Conservation (phyloP, 2,888 invertebrate genomes). For the Imbricaverruca yamaguchii region DNA sequence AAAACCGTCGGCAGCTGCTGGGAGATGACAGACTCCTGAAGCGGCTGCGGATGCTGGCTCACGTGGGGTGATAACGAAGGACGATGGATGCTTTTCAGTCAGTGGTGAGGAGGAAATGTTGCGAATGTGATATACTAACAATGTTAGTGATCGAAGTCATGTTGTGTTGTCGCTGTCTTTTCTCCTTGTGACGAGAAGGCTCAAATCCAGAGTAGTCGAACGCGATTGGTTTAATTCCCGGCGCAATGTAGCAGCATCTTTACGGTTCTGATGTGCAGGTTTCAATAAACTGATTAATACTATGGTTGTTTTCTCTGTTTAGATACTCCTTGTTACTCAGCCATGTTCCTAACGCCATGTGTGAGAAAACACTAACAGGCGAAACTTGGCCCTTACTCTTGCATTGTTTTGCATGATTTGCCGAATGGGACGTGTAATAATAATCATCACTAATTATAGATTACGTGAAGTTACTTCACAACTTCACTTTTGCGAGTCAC, state of each 20-base stretch:
- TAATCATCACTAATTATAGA: too few relatives aligned
- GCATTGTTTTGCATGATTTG: too few relatives aligned
- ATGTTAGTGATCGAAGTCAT: not conserved
- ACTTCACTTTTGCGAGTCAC: too few relatives aligned
- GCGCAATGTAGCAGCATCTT: not conserved
- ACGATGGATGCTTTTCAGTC: not conserved
- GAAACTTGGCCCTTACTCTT: too few relatives aligned
- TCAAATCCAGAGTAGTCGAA: not conserved
- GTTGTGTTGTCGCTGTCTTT: not conserved
- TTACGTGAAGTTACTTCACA: too few relatives aligned
- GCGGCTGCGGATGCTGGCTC: not conserved
- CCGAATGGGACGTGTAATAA: too few relatives aligned
- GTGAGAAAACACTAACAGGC: too few relatives aligned
- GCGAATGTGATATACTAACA: constrained; percentile 16
- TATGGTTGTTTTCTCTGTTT: too few relatives aligned
- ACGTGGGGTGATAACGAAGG: too few relatives aligned
- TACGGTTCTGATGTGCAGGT: not conserved
- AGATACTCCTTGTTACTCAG: too few relatives aligned
- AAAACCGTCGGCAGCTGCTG: not conserved
- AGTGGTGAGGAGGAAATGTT: not conserved
- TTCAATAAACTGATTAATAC: not conserved
- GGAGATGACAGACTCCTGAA: not conserved
- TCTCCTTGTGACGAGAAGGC: not conserved
- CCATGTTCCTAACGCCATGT: too few relatives aligned
- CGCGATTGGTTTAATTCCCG: too few relatives aligned